phyloP scores from a whole-genome alignment of 1,140 invertebrate genomes.

The Drosophila equinoxialis region DNA sequence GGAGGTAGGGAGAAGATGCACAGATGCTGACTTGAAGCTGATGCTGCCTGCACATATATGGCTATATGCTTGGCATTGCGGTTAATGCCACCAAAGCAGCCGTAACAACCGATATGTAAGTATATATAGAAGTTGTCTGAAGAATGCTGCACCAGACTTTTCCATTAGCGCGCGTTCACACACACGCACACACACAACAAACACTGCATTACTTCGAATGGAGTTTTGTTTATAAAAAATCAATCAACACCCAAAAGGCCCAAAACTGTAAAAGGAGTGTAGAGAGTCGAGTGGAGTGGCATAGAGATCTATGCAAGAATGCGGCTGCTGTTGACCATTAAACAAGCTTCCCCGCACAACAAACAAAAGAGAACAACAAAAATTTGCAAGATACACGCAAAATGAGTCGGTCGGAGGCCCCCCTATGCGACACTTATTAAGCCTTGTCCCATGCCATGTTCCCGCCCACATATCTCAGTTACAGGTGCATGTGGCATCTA shows the following conservation, averaged over 20 bases:
- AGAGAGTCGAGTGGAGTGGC: background rate
- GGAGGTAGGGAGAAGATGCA: conserved; percentile 24
- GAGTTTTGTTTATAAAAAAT: conserved; percentile 76
- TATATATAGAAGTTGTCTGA: conserved; percentile 51
- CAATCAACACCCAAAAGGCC: conserved; percentile 79
- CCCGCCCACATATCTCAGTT: conserved; percentile 2
- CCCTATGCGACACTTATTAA: conserved; percentile 4
- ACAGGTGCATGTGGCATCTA: conserved; percentile 10
- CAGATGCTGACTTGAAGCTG: conserved; percentile 29
- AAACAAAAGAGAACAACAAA: too few species aligned
- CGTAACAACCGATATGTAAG: conserved; percentile 39
- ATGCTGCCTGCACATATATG: conserved; percentile 51
- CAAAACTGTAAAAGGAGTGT: conserved; percentile 52
- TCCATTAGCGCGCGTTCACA: conserved; percentile 54
- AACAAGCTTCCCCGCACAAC: background rate
- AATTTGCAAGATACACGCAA: conserved; percentile 18
- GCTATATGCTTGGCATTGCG: conserved; percentile 63
- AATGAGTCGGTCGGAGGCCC: background rate
- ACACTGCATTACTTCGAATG: background rate
- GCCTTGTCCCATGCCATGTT: background rate
- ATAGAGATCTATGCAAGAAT: conserved; percentile 53
- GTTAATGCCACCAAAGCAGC: conserved; percentile 71
- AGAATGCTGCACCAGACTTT: conserved; percentile 77
- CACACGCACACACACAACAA: conserved; percentile 3
- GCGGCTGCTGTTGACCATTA: conserved; percentile 35